phyloP scores from a whole-genome alignment of 30 jellyfish, hydroid and myxozoan species.

The Rhopilema esculentum region DNA sequence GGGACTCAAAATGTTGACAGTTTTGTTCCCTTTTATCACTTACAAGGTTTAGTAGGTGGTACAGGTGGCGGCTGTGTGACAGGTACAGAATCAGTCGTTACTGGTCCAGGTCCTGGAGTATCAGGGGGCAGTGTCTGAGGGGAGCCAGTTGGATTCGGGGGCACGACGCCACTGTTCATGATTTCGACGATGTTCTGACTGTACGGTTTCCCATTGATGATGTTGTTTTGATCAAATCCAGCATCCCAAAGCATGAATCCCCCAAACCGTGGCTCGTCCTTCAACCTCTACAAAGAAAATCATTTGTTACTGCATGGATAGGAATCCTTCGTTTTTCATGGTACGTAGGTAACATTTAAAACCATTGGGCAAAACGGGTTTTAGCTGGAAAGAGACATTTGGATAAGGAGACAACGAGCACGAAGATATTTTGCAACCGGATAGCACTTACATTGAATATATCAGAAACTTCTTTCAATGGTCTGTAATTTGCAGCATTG shows the following conservation, averaged over 20 bases:
- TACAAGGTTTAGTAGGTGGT: constrained; percentile 80
- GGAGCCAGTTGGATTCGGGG: constrained; percentile 83
- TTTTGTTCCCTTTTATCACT: background rate
- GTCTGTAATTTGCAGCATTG: constrained; percentile 88
- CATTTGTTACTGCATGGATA: no score
- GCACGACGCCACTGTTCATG: constrained; percentile 83
- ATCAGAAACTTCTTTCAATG: constrained; percentile 78
- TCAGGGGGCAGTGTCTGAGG: constrained; percentile 92
- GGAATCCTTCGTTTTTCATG: no score
- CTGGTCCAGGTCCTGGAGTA: constrained; percentile 54
- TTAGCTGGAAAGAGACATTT: background rate
- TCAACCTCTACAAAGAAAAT: constrained; percentile 59
- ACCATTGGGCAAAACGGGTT: no score
- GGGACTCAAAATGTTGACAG: no score
- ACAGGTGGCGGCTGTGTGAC: constrained; percentile 35
- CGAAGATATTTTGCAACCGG: no score
- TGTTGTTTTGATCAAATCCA: constrained; percentile 95
- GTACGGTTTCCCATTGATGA: constrained; percentile 91
- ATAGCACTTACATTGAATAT: constrained; percentile 75
- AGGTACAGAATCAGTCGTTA: constrained; percentile 30
- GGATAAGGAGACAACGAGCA: background rate
- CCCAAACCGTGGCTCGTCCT: constrained; percentile 96
- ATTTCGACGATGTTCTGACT: constrained; percentile 86
- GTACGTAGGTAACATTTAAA: no score
- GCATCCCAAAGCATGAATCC: constrained; percentile 99